These are phyloP conservation scores for Pterocles gutturalis DNA, from an alignment of 2,113 vertebrate species.

Conservation along the genomic window DNA sequence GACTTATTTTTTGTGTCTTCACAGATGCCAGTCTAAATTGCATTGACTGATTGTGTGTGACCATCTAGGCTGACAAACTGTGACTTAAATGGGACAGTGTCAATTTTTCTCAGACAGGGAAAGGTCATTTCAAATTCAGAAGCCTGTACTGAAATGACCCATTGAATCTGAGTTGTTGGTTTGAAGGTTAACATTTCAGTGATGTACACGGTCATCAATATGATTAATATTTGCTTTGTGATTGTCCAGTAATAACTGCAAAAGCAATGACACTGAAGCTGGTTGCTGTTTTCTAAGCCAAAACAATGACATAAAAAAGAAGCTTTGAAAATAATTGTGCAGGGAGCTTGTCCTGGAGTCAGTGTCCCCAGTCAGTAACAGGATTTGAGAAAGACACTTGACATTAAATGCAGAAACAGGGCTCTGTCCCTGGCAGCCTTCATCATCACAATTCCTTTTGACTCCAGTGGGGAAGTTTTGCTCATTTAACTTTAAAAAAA, in stretches of 20 bases:
- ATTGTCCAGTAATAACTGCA: not conserved
- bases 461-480: not conserved
- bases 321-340: not conserved
- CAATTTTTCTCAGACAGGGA: slow-evolving; percentile 39
- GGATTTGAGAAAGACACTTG: not conserved
- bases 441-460: not conserved
- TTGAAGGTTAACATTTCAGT: slow-evolving; percentile 54
- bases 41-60: slow-evolving; percentile 42
- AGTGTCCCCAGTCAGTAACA: not conserved
- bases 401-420: not conserved
- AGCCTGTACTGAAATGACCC: not conserved
- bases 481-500: not conserved
- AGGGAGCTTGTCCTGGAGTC: not conserved
- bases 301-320: not conserved
- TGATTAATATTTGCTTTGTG: slow-evolving; percentile 35
- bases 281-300: not conserved
- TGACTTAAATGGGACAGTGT: slow-evolving; percentile 65
- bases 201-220: slow-evolving; percentile 2
- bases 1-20: not conserved
- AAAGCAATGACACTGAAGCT: not conserved
- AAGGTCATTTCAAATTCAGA: slow-evolving; percentile 39
- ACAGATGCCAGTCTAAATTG: slow-evolving; percentile 30
- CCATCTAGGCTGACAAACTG: slow-evolving; percentile 36
- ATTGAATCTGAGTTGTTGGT: slow-evolving; percentile 16
- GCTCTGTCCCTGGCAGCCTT: not conserved